Base-by-base conservation (phyloP, 2,888 invertebrate species). In the Scaptomyza flava region DNA sequence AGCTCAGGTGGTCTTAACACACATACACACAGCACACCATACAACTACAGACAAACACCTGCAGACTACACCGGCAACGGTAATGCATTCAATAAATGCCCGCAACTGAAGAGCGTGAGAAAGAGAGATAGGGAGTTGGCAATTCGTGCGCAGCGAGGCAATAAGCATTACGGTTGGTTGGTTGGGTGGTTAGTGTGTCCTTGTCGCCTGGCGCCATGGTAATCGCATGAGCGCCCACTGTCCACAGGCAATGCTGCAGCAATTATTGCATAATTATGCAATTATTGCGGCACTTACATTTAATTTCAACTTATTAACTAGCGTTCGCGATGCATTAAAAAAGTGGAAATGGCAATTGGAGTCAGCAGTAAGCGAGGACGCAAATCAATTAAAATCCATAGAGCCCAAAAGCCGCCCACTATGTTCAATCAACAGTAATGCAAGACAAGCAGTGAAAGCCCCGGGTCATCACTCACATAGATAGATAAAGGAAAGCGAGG, bases 261-360 rank as follows among this genome's bases (percentile, higher is more conserved):
- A 86, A 86, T 83, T 79, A 86, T 78, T 78, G 78, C 83, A 79
- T 86, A 81, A 84, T 84, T 50, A 50, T 50, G 34, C 23, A 20
- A 34, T 50, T 50, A 50, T 85, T 79, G 73, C 64, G 77, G 72
- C 79, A 72, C 71, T 77, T 81, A 69, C 63, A 81, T 77, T 82
- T 85, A 70, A 82, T 82, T 83, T 79, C 66, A 78, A 79, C 72
- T 87, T 85, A 85, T 87, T 82, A 77, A 77, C 59, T 65, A 62
- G 58, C 66, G 50, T 67, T 81, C 53, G 69, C 68, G 51, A 34
- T 57, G 67, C 60, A 59, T 61, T 72, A 58, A 52, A 60, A 50
- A 7, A 30, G 17, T 1, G 33, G 20, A 8, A 9, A 6, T 12
- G 7, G 3, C 23, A 43, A 6, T 43, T 6, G 6, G 23, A 36